Evolutionary conservation across 2,113 vertebrate species (phyloP).

Genomic region (Todiramphus chloris): DNA sequence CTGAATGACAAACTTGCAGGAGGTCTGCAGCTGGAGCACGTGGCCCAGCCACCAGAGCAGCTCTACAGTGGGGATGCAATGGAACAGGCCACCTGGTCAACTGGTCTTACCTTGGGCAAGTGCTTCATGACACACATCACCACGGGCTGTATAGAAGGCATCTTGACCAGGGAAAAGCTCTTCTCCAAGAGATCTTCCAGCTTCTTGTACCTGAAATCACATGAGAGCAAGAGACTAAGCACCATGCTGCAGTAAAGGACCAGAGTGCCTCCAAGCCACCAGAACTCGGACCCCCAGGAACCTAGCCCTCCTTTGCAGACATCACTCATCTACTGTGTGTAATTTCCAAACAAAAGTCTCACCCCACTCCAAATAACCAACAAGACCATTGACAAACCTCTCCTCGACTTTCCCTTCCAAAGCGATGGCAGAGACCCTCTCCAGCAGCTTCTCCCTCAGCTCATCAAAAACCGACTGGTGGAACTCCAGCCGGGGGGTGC

Average conservation of each 20-base stretch:
- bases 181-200: slow-evolving; percentile 96
- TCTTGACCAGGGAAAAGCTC: slow-evolving; percentile 95
- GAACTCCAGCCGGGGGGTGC: slow-evolving; percentile 94
- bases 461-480: slow-evolving; percentile 98
- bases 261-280: not conserved
- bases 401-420: slow-evolving; percentile 90
- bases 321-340: not conserved
- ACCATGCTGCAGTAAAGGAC: rapidly evolving
- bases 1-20: not conserved
- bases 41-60: not conserved
- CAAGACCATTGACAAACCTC: slow-evolving; percentile 71
- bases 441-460: slow-evolving; percentile 94
- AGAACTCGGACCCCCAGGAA: too few species aligned
- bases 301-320: not conserved
- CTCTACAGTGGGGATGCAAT: rapidly evolving
- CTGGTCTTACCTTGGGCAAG: slow-evolving; percentile 83
- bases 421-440: slow-evolving; percentile 90
- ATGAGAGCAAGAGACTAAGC: not conserved
- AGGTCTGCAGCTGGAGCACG: not conserved
- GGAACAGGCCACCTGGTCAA: rapidly evolving
- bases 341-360: not conserved
- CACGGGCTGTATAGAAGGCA: slow-evolving; percentile 95
- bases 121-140: slow-evolving; percentile 99
- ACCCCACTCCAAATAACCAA: not conserved
- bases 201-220: slow-evolving; percentile 83